Evolutionary conservation across 2,888 invertebrate species (phyloP), one percentile per base, ranked within the genome.

Genomic region (Ypsolopha sequella): DNA sequence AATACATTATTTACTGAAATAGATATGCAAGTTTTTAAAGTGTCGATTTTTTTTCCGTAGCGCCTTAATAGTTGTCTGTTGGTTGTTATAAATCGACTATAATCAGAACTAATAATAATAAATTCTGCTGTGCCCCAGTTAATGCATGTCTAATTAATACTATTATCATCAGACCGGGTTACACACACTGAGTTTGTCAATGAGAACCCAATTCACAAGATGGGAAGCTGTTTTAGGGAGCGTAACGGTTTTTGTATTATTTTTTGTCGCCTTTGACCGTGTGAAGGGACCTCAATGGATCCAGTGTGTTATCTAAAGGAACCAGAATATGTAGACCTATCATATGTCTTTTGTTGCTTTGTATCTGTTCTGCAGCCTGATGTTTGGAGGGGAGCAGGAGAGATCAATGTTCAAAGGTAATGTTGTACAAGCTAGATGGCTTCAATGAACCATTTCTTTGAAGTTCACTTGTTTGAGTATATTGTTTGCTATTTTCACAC

Each of bases 241-340:
- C 79, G 68, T 85, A 85, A 85, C 85, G 84, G 85, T 84, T 84
- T 85, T 85, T 84, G 78, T 86, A 76, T 78, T 78, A 77, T 80
- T 86, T 86, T 86, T 85, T 84, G 80, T 80, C 74, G 71, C 71
- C 67, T 78, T 70, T 75, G 80, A 80, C 80, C 84, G 85, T 81
- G 82, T 79, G 81, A 84, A 80, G 77, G 76, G 76, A 73, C 68
- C 73, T 86, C 78, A 85, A 85, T 86, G 84, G 77, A 73, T 77
- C 70, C 68, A 73, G 66, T 74, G 77, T 78, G 78, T 72, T 69
- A 24, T 24, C 24, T 63, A 64, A 60, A 57, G 53, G 65, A 66
- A 51, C 79, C 73, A 69, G 51, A 68, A 54, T 61, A 52, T 53
- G 58, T 58, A 64, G 80, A 70, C 55, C 58, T 56, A 51, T 52